These are phyloP conservation scores for Leptopilina clavipes DNA, from an alignment of 1,140 invertebrate species.

Conservation along the genomic window DNA sequence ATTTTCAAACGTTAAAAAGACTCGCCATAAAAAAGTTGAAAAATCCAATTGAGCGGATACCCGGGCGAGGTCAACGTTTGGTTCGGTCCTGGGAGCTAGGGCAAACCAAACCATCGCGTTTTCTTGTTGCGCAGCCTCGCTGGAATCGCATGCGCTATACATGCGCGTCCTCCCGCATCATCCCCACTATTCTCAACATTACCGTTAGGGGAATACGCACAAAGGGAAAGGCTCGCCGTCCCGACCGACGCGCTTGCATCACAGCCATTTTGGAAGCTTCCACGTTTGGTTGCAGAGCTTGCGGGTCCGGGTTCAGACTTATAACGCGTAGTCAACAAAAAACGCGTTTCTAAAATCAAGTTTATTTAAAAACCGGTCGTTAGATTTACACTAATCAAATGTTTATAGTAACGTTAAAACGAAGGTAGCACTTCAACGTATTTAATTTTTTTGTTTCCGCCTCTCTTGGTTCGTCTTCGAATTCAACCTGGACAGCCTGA, in stretches of 20 bases:
- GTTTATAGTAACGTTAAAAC: constrained; percentile 54
- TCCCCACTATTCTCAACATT: constrained; percentile 59
- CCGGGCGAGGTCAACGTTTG: constrained; percentile 37
- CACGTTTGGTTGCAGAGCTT: constrained; percentile 69
- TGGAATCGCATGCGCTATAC: constrained; percentile 66
- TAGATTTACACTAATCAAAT: constrained; percentile 47
- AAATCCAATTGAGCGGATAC: constrained; percentile 11
- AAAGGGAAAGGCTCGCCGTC: constrained; percentile 70
- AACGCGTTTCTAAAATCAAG: background rate
- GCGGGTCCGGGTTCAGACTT: constrained; percentile 37
- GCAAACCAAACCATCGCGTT: constrained; percentile 47
- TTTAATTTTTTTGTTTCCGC: constrained; percentile 51
- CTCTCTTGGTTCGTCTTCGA: background rate
- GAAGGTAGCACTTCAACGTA: constrained; percentile 53
- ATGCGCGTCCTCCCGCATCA: constrained; percentile 68
- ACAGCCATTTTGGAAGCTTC: constrained; percentile 76
- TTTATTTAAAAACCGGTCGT: constrained; percentile 32
- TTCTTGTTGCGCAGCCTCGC: constrained; percentile 50
- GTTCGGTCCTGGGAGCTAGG: constrained; percentile 43
- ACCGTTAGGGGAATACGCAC: constrained; percentile 71
- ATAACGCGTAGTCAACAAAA: constrained; percentile 36
- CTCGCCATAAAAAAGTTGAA: background rate
- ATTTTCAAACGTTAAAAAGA: background rate
- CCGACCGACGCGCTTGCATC: constrained; percentile 71
- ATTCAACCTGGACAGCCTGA: constrained; percentile 53